A percentile compares a stretch with the other conserved stretches of the same genome.
phyloP scores from a whole-genome alignment of 2,888 invertebrate genomes.

The Selenia dentaria region DNA sequence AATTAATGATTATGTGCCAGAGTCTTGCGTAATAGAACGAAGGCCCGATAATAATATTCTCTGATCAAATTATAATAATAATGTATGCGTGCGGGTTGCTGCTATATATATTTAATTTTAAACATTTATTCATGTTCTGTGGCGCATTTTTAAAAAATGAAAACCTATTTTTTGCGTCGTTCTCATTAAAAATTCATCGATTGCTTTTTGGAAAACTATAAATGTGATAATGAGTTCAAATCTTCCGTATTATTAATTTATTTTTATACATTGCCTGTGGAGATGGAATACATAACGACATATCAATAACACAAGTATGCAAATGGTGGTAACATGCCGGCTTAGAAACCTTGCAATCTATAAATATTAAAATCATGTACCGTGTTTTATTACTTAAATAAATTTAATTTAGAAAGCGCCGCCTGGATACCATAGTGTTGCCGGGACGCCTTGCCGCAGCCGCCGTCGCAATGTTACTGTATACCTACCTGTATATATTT shows the following conservation, averaged over 20 bases:
- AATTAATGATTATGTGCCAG: not conserved
- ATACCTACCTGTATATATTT: too few species aligned
- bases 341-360: slow-evolving; percentile 5
- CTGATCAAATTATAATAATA: too few species aligned
- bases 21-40: not conserved
- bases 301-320: slow-evolving; percentile 1
- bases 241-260: slow-evolving; percentile 1
- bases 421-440: too few species aligned
- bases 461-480: too few species aligned
- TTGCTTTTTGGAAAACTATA: slow-evolving; percentile 7
- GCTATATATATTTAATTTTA: too few species aligned
- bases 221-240: slow-evolving; percentile 4
- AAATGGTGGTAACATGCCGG: not conserved
- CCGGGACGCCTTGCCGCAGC: too few species aligned
- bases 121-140: too few species aligned
- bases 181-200: not conserved
- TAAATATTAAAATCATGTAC: not conserved
- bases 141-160: not conserved
- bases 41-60: not conserved
- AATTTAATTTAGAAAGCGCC: too few species aligned
- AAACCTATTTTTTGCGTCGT: not conserved
- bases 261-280: not conserved
- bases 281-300: too few species aligned
- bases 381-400: too few species aligned
- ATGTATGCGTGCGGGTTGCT: too few species aligned